Base-by-base conservation (phyloP, 2,113 vertebrate genomes). In the Atherinomorus stipes region DNA sequence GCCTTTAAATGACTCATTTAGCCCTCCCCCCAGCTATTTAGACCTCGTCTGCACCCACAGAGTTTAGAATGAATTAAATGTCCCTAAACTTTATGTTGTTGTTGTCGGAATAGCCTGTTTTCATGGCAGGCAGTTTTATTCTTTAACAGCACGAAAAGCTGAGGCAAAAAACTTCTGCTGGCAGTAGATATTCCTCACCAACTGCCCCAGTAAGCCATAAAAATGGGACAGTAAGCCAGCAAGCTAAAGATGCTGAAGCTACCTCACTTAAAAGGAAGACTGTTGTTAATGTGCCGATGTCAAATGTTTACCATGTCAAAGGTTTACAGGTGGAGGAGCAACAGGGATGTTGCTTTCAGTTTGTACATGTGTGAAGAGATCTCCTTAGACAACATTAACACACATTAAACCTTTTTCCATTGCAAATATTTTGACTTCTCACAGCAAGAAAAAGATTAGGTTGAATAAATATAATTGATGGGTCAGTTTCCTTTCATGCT, bases 221-320 rank as follows among this genome's bases (percentile, higher is more conserved):
- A 26, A 60, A 21, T 53, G 34, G 45, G 57, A 50, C 62, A 50
- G 44, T 19, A 26, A 40, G 47, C 47, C 72, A 66, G 72, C 45
- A 31, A 38, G 49, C 28, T 23, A 47, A 49, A 4, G 21, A 64
- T 26, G 60, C 28, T 53, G 10, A 61, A 21, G n/a, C 19, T 37
- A 44, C 47, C 21, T 61, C 19, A 21, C 10, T 21, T 19, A 51
- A 51, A 61, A 51, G 37, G 26, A 25, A 51, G 26, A 25, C 26
- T 44, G 63, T 68, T 54, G 25, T 64, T 71, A 66, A 54, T 70
- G 38, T 22, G 21, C 37, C 21, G 44, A 31, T 15, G 19, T 25
- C 37, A 38, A 54, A 54, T 16, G 19, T 40, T 54, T 69, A 10
- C 58, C 56, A 23, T 42, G 51, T 63, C 58, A 64, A 47, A 64